Evolutionary conservation across 2,113 vertebrate species (phyloP), one percentile per base, ranked within the genome.

Genomic region (Rafetus swinhoei): DNA sequence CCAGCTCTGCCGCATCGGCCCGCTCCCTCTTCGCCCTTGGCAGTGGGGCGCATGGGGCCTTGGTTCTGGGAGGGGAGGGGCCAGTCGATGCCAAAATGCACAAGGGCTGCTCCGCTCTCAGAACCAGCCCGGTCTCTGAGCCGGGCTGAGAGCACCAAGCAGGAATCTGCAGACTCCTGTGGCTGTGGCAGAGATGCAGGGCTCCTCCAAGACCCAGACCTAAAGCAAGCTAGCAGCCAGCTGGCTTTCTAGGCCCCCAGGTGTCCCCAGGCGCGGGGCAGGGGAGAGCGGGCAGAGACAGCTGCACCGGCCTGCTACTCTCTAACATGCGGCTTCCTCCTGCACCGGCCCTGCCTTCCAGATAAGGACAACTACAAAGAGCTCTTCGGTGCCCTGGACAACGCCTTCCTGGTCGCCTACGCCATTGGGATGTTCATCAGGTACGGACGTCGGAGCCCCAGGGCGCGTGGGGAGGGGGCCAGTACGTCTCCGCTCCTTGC

Each of bases 341-440:
- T 72, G 29, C 84, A 5, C 79, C 22, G 54, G 83, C 19, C 0
- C 93, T 86, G 52, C 56, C 96, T 88, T 95, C 60, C 95, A 99
- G 99, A 99, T 94, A 97, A 98, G 88, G 96, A 98, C 87, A 99
- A 99, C 98, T 99, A 99, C 85, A 98, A 99, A 89, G 98, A 98
- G 6, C 96, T 99, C 50, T 99, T 99, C 79, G 99, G 99, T 21
- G 98, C 98, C 0, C 86, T 99, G 98, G 99, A 99, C 92, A 99
- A 99, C 1, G 99, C 98, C 91, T 99, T 99, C 96, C 98, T 99
- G 32, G 98, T 99, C 88, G 98, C 99, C 79, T 99, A 99, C 0
- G 99, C 99, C 90, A 97, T 99, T 0, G 99, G 99, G 96, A 99
- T 99, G 99, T 99, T 99, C 80, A 98, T 99, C 98, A 99, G 99